These are phyloP conservation scores for Lasiurus cinereus DNA, from an alignment of 2,113 vertebrate species.

Conservation along the genomic window DNA sequence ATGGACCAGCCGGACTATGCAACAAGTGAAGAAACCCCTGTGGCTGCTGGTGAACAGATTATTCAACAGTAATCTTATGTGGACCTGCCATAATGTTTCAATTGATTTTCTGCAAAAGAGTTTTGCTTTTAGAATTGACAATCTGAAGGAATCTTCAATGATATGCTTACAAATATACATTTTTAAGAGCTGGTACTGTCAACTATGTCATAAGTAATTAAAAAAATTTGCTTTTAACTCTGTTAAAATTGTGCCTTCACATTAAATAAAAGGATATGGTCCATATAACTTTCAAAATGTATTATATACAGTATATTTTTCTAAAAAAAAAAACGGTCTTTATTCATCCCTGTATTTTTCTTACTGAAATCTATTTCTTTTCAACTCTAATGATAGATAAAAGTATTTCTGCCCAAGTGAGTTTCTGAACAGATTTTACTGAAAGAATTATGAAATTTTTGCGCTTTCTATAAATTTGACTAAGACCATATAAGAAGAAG, in stretches of 20 bases:
- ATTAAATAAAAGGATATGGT: constrained; percentile 86
- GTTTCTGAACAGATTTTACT: constrained; percentile 61
- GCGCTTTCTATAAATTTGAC: constrained; percentile 45
- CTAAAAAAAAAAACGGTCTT: constrained; percentile 71
- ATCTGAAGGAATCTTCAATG: constrained; percentile 74
- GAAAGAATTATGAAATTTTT: constrained; percentile 55
- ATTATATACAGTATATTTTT: constrained; percentile 88
- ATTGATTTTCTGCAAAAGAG: constrained; percentile 77
- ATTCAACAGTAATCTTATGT: constrained; percentile 79
- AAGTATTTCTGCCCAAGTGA: constrained; percentile 52
- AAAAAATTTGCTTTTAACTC: constrained; percentile 83
- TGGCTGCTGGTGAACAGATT: constrained; percentile 77
- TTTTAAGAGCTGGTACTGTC: constrained; percentile 84
- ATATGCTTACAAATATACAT: constrained; percentile 81
- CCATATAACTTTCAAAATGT: constrained; percentile 85
- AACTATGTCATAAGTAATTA: constrained; percentile 79
- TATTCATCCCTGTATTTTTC: constrained; percentile 58
- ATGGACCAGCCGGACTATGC: constrained; percentile 87
- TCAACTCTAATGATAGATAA: constrained; percentile 57
- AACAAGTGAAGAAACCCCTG: constrained; percentile 87
- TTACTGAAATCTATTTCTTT: constrained; percentile 75
- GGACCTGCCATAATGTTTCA: constrained; percentile 59
- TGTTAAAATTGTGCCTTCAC: constrained; percentile 87
- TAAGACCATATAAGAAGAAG: constrained; percentile 29
- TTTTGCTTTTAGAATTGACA: constrained; percentile 77